phyloP scores from a whole-genome alignment of 2,797 vertebrate species.

The Gadopsis marmoratus region DNA sequence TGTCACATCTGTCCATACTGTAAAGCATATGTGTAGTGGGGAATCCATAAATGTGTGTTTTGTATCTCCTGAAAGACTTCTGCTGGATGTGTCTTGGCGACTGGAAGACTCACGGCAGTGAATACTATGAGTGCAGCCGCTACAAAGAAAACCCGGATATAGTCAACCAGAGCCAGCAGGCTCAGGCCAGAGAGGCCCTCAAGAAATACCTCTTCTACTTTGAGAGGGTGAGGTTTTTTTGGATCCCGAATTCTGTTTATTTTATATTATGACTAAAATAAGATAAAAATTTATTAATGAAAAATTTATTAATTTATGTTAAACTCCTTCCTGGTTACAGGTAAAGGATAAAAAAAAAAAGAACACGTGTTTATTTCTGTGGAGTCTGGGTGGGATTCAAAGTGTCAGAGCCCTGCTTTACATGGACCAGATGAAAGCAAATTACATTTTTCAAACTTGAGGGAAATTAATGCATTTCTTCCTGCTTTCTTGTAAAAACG shows the following conservation, averaged over 20 bases:
- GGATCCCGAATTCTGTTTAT: not conserved
- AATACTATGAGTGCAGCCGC: constrained; percentile 99
- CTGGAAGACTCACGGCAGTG: constrained; percentile 99
- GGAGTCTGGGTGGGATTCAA: not conserved
- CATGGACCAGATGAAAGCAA: not conserved
- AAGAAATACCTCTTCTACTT: constrained; percentile 99
- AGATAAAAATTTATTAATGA: too few species aligned
- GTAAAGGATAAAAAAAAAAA: not conserved
- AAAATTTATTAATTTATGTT: not conserved
- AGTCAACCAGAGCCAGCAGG: constrained; percentile 99
- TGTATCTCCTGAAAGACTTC: constrained; percentile 88
- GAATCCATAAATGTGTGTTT: constrained; percentile 11
- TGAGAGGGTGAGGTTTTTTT: constrained; percentile 91
- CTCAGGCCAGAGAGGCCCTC: constrained; percentile 98
- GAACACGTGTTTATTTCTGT: not conserved
- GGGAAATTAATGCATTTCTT: not conserved
- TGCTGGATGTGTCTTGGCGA: constrained; percentile 99
- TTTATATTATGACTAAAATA: not conserved
- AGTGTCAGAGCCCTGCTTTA: not conserved
- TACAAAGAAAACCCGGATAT: constrained; percentile 99
- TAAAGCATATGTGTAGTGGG: not conserved
- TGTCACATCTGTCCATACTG: not conserved
- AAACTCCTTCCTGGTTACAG: not conserved
- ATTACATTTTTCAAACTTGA: not conserved
- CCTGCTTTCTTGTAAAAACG: not conserved